phyloP scores from a whole-genome alignment of 1,140 invertebrate genomes.

The silkworm (Bombyx mori) region DNA sequence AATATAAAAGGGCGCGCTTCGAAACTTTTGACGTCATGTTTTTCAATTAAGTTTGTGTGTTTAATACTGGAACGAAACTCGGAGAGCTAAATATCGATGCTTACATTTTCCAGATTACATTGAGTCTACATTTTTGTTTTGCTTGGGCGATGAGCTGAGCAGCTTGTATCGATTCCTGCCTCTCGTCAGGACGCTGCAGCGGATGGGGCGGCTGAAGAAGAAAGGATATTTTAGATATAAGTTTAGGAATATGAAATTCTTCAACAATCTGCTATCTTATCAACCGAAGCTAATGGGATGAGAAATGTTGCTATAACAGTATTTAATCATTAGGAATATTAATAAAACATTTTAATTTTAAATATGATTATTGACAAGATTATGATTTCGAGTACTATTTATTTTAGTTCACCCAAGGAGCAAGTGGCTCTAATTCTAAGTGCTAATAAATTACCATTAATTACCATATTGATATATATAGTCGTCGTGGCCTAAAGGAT shows the following conservation, averaged over 20 bases:
- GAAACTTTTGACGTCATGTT: no score
- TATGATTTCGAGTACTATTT: no score
- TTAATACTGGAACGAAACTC: no score
- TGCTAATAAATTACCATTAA: no score
- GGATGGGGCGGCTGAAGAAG: constrained; percentile 47
- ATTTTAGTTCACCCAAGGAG: no score
- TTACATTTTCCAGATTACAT: constrained; percentile 31
- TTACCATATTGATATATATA: no score
- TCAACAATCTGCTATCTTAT: constrained; percentile 31
- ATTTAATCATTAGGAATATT: not conserved
- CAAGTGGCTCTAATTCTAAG: no score
- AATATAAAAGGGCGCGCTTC: no score
- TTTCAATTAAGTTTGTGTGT: no score
- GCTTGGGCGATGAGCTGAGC: constrained; percentile 44
- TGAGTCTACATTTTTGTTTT: constrained; percentile 45
- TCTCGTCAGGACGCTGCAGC: constrained; percentile 40
- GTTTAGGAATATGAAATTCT: constrained; percentile 38
- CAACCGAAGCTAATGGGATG: constrained; percentile 43
- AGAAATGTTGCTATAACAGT: not conserved
- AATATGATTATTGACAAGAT: no score
- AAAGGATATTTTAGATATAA: constrained; percentile 34
- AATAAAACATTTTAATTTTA: not conserved
- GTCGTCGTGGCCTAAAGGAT: no score
- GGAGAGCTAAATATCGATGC: not conserved
- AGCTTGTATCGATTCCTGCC: constrained; percentile 41